phyloP scores from a whole-genome alignment of 1,140 invertebrate species.

The Rhopalosiphum maidis region DNA sequence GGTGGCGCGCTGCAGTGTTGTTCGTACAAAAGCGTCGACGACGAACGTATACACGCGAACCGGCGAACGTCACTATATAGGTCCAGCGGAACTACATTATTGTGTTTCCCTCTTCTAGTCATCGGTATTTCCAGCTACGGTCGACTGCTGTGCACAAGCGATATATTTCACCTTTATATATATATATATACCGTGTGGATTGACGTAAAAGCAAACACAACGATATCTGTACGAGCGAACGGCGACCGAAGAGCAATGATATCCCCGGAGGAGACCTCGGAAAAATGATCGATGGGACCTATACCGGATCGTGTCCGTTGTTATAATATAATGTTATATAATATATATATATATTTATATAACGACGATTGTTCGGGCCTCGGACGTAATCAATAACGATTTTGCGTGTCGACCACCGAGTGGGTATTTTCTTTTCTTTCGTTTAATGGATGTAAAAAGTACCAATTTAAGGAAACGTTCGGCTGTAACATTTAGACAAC shows the following conservation, averaged over 20 bases:
- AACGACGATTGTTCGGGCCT: slow-evolving; percentile 28
- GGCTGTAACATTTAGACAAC: neutral
- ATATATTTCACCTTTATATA: slow-evolving; percentile 19
- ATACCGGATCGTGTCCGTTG: neutral
- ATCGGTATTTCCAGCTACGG: neutral
- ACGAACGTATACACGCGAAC: neutral
- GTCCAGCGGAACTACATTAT: neutral
- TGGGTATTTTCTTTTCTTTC: slow-evolving; percentile 11
- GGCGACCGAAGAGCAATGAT: neutral
- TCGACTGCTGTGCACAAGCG: neutral
- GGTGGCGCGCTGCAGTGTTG: neutral
- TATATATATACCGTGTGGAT: neutral
- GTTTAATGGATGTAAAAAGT: neutral
- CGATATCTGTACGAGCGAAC: neutral
- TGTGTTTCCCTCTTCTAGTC: neutral
- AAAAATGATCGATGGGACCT: slow-evolving; percentile 42
- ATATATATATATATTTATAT: neutral
- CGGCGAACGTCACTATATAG: too few species aligned
- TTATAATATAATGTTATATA: neutral
- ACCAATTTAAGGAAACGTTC: neutral
- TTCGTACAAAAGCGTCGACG: neutral
- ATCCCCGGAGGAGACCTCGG: neutral
- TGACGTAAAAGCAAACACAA: slow-evolving; percentile 36
- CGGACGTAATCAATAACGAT: slow-evolving; percentile 43
- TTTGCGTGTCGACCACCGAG: neutral